Conservation (phyloP, 2,888 invertebrate genomes). For the Mesorhabditis spiculigera region DNA sequence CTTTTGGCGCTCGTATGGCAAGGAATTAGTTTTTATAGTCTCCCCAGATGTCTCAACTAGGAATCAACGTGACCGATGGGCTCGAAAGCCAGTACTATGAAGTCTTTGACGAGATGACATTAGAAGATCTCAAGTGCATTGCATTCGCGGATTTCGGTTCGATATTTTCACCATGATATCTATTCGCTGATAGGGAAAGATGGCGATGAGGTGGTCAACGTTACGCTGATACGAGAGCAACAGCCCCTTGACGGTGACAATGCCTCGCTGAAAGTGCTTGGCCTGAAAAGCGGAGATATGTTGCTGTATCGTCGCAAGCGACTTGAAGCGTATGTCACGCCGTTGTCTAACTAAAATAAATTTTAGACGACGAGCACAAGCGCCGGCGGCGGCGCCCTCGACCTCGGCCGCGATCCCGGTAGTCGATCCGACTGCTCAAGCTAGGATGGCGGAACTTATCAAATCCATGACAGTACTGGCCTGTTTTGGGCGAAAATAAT, state of each 20-base stretch:
- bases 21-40: no score
- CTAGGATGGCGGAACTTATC: neutral
- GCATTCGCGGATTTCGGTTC: neutral
- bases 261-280: no score
- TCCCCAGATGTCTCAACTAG: neutral
- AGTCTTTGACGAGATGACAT: neutral
- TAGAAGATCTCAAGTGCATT: constrained; percentile 3
- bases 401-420: neutral
- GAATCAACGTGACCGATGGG: neutral
- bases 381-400: neutral
- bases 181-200: neutral
- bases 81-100: neutral
- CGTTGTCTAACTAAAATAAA: no score
- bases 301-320: no score
- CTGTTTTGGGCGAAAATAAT: neutral
- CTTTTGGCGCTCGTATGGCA: no score
- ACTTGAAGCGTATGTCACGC: no score
- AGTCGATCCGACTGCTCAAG: neutral
- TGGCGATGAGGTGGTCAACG: neutral
- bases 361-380: no score
- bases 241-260: neutral
- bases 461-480: neutral
- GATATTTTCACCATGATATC: neutral
- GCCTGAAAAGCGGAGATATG: no score
- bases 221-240: neutral